Conservation (phyloP, 2,113 vertebrate species). For the Oreochromis niloticus region DNA sequence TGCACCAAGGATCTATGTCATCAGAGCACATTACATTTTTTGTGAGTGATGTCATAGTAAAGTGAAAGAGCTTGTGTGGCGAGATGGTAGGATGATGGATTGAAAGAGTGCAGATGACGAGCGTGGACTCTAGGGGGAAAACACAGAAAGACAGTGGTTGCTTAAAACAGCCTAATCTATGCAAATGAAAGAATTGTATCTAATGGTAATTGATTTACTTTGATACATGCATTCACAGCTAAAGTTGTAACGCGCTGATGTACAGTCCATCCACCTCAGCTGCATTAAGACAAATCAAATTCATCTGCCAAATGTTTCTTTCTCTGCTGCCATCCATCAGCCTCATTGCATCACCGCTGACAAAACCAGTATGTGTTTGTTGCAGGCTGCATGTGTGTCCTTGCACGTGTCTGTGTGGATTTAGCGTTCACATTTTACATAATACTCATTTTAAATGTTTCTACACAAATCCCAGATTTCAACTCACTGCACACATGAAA, state of each 20-base stretch:
- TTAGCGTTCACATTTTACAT: background rate
- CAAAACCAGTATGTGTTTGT: background rate
- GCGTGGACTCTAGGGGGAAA: background rate
- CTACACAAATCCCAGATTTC: background rate
- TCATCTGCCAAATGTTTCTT: conserved; percentile 54
- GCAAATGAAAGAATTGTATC: conserved; percentile 66
- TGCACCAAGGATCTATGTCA: background rate
- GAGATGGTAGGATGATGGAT: background rate
- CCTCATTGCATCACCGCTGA: conserved; percentile 56
- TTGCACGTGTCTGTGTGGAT: background rate
- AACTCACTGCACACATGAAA: background rate
- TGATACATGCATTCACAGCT: conserved; percentile 35
- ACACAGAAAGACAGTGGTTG: background rate
- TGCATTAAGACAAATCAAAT: conserved; percentile 70
- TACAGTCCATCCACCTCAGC: background rate
- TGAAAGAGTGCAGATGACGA: conserved; percentile 14
- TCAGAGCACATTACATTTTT: background rate
- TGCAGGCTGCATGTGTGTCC: background rate
- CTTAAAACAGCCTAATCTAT: conserved; percentile 52
- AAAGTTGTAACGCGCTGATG: conserved; percentile 15
- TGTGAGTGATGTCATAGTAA: conserved; percentile 16
- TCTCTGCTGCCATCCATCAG: conserved; percentile 66
- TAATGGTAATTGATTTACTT: conserved; percentile 70
- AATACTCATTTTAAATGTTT: background rate
- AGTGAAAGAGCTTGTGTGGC: background rate